These are phyloP conservation scores for Stratiomys singularior DNA, from an alignment of 2,888 invertebrate genomes.

Conservation along the genomic window DNA sequence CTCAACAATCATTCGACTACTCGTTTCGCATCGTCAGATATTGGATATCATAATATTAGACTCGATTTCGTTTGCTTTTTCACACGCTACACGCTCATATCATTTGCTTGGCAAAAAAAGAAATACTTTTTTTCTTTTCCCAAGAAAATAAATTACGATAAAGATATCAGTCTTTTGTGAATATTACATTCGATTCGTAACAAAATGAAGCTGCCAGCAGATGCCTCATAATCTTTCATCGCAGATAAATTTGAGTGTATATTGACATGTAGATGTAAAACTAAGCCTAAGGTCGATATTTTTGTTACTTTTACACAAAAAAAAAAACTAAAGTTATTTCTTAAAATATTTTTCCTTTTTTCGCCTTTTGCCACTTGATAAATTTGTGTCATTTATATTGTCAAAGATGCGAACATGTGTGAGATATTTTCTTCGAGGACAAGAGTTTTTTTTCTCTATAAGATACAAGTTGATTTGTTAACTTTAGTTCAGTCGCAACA, in stretches of 20 bases:
- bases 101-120: slow-evolving; percentile 11
- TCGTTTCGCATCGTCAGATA: not conserved
- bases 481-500: not conserved
- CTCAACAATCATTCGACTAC: not conserved
- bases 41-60: slow-evolving; percentile 20
- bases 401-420: not conserved
- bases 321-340: not conserved
- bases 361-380: too few species aligned
- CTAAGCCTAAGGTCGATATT: not conserved
- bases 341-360: not conserved
- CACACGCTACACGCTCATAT: too few species aligned
- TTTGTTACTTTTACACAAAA: not conserved
- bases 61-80: too few species aligned
- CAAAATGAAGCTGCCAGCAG: not conserved
- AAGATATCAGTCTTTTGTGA: slow-evolving; percentile 10
- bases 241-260: not conserved
- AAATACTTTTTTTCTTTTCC: too few species aligned
- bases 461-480: not conserved
- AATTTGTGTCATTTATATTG: not conserved
- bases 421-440: not conserved
- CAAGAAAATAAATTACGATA: slow-evolving; percentile 12
- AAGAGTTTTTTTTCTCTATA: not conserved
- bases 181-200: not conserved
- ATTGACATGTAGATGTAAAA: not conserved
- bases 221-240: slow-evolving; percentile 3